Evolutionary conservation across 2,888 invertebrate genomes (phyloP), one percentile per base, ranked within the genome.

Genomic region (Carabus problematicus): DNA sequence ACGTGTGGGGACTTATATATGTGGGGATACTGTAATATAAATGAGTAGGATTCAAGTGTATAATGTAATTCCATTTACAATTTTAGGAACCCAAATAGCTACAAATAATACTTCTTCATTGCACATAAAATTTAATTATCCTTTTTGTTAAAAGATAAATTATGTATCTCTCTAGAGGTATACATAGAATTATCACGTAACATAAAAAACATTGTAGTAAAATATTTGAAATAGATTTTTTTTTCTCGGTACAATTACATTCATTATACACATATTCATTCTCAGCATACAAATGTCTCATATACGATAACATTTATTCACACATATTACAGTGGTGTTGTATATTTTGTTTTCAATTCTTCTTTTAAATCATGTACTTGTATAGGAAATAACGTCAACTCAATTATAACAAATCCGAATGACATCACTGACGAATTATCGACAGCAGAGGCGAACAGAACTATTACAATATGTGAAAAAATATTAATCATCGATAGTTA

Each of bases 21-120:
- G n/a, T n/a, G n/a, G 29, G 29, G 29, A 29, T 29, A 29, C 6
- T 29, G 29, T 29, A 29, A 29, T 6, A 29, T 29, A 29, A 29
- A 29, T 29, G 29, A 29, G 29, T 29, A 29, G 29, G 29, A 29
- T 29, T 29, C 29, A 29, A 29, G 29, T 29, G 29, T 29, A 6
- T 29, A n/a, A 29, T 29, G 29, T 29, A n/a, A 29, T 29, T 29
- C 29, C 29, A 29, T 3, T 29, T 29, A 29, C 29, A 52, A 52
- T 12, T 11, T 56, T 19, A 56, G 39, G 39, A 29, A 8, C 12
- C n/a, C 11, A 39, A 56, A 56, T 39, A 18, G 29, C 29, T 56
- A 39, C n/a, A 64, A 56, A 56, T 64, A 39, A 64, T 64, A 56
- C 29, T 54, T 43, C 43, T 45, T 43, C 42, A 64, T 64, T 64